A percentile compares a stretch with the other conserved stretches of the same genome.
These are phyloP conservation scores for Lithodes maja DNA, from an alignment of 2,888 invertebrate genomes.

Conservation along the genomic window DNA sequence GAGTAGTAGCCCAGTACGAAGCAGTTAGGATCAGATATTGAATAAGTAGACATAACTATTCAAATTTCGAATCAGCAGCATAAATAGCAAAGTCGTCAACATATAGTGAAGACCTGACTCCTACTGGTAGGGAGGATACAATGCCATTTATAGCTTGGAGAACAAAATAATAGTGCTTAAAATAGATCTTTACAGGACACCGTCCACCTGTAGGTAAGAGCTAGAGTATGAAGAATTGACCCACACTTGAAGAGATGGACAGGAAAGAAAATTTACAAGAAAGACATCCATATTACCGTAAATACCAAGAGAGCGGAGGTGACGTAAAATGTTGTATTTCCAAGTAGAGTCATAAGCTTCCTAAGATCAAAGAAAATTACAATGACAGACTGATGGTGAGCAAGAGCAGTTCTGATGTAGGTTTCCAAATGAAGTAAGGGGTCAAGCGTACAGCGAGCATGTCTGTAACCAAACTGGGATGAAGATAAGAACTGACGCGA, in stretches of 20 bases:
- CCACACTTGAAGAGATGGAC: background rate
- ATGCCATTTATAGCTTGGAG: background rate
- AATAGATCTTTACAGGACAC: background rate
- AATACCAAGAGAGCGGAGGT: background rate
- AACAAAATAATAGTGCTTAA: background rate
- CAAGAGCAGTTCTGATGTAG: background rate
- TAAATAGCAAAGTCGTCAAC: conserved; percentile 7
- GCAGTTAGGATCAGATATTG: conserved; percentile 4
- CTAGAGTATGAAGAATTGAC: background rate
- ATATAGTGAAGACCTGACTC: background rate
- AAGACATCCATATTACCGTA: background rate
- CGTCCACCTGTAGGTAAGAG: background rate
- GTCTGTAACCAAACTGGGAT: background rate
- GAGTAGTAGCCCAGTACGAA: background rate
- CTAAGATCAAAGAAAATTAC: background rate
- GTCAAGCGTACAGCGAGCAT: background rate
- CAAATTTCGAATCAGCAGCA: background rate
- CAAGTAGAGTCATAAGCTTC: background rate
- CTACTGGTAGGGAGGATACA: background rate
- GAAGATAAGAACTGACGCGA: background rate
- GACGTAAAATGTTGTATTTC: background rate
- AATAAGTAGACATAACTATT: background rate
- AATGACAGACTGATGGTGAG: conserved; percentile 1
- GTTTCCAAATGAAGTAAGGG: background rate
- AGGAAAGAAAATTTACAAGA: conserved; percentile 4